These are phyloP conservation scores for Atherix ibis DNA, from an alignment of 2,888 invertebrate genomes.

Conservation along the genomic window DNA sequence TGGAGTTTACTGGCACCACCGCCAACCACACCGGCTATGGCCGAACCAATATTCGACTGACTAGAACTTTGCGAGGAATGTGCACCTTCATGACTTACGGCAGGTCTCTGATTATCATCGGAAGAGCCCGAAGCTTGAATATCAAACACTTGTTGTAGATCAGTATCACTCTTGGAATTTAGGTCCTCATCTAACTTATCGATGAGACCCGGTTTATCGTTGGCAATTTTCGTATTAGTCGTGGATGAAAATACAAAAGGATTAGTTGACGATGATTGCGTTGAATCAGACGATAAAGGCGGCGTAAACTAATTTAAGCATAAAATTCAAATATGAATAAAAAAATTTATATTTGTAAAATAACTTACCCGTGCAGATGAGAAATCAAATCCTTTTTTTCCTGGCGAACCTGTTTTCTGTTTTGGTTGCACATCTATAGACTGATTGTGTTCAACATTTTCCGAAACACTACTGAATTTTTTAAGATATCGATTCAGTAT, in stretches of 20 bases:
- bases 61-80: conserved; percentile 14
- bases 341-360: not conserved
- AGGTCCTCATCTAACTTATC: conserved; percentile 7
- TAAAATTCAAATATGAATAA: not conserved
- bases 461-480: conserved; percentile 16
- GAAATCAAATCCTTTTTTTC: conserved; percentile 23
- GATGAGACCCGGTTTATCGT: conserved; percentile 4
- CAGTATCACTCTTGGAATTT: conserved; percentile 5
- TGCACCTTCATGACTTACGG: conserved; percentile 6
- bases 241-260: conserved; percentile 12
- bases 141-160: conserved; percentile 7
- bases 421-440: conserved; percentile 14
- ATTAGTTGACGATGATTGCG: conserved; percentile 8
- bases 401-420: conserved; percentile 18
- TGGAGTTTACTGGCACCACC: conserved; percentile 32
- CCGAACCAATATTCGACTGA: conserved; percentile 26
- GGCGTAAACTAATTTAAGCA: conserved; percentile 14
- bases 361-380: conserved; percentile 14
- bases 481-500: too few relatives aligned
- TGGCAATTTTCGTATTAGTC: conserved; percentile 8
- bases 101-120: conserved; percentile 5
- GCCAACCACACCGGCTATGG: conserved; percentile 32
- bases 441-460: conserved; percentile 37
- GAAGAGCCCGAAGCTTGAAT: conserved; percentile 6
- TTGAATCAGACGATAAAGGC: conserved; percentile 15